Percentiles rank a stretch among this genome's conserved stretches.
Evolutionary conservation across 2,888 invertebrate genomes (phyloP).

Genomic region (Apodemia mormo): DNA sequence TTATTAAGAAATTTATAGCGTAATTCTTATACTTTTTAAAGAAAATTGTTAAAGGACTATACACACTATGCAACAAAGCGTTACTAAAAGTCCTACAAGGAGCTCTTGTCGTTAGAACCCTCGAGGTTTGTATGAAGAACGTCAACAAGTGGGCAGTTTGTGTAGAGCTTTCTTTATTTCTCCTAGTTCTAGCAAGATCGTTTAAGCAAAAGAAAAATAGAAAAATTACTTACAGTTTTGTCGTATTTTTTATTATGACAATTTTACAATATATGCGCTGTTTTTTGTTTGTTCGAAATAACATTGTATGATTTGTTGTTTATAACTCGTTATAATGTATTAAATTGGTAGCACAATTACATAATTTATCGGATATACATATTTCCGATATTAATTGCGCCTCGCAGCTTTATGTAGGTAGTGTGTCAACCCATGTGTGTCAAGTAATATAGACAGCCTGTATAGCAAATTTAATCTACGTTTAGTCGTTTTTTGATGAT

Average conservation of each 20-base stretch:
- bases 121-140: conserved; percentile 54
- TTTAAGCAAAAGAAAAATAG: conserved; percentile 21
- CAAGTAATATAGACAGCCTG: no score
- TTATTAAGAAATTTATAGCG: neutral
- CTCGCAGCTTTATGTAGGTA: no score
- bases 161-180: conserved; percentile 43
- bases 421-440: no score
- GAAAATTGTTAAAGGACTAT: conserved; percentile 40
- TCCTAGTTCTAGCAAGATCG: conserved; percentile 22
- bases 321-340: no score
- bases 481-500: no score
- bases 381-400: no score
- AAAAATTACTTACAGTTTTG: conserved; percentile 6
- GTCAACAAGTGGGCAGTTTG: conserved; percentile 71
- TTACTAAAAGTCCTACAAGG: conserved; percentile 58
- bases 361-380: no score
- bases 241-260: conserved; percentile 14
- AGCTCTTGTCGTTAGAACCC: conserved; percentile 64
- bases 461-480: no score
- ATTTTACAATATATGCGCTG: neutral
- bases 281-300: neutral
- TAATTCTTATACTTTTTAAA: conserved; percentile 26
- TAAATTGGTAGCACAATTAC: no score
- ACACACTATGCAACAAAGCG: conserved; percentile 43
- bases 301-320: neutral